These are phyloP conservation scores for Drosophila seguyi DNA, from an alignment of 1,140 invertebrate genomes.

Conservation along the genomic window DNA sequence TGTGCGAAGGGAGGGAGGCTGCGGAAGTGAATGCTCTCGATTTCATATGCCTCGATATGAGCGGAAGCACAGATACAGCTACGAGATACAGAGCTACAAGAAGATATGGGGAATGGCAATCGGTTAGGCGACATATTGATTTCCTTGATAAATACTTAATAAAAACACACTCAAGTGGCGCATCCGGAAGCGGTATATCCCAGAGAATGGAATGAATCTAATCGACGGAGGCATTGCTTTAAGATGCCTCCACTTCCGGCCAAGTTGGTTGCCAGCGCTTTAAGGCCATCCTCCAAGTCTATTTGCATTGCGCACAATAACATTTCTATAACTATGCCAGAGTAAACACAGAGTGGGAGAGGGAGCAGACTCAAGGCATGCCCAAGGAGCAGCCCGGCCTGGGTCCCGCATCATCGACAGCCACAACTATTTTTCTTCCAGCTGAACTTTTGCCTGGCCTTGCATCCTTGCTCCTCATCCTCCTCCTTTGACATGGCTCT, in stretches of 20 bases:
- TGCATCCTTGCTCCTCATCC: background rate
- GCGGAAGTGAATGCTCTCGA: constrained; percentile 60
- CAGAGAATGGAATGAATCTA: constrained; percentile 14
- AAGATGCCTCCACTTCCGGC: constrained; percentile 13
- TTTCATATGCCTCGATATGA: constrained; percentile 55
- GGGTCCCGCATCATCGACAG: constrained; percentile 41
- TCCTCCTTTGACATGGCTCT: constrained; percentile 14
- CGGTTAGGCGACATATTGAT: constrained; percentile 68
- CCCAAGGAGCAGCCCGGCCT: constrained; percentile 1
- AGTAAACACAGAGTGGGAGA: constrained; percentile 24
- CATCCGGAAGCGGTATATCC: constrained; percentile 17
- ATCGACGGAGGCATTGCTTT: constrained; percentile 5
- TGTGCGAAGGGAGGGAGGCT: background rate
- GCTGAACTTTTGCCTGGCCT: constrained; percentile 42
- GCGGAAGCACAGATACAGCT: constrained; percentile 43
- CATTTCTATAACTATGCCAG: constrained; percentile 56
- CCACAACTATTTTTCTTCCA: constrained; percentile 56
- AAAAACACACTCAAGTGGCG: constrained; percentile 68
- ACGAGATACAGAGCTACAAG: constrained; percentile 2
- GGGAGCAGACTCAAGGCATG: constrained; percentile 5
- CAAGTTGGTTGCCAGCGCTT: background rate
- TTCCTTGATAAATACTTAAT: constrained; percentile 75
- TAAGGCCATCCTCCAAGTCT: constrained; percentile 17
- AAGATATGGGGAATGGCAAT: constrained; percentile 14
- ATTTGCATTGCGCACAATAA: constrained; percentile 54